phyloP scores from a whole-genome alignment of 2,113 vertebrate genomes.

The Xyliphius kryptos region DNA sequence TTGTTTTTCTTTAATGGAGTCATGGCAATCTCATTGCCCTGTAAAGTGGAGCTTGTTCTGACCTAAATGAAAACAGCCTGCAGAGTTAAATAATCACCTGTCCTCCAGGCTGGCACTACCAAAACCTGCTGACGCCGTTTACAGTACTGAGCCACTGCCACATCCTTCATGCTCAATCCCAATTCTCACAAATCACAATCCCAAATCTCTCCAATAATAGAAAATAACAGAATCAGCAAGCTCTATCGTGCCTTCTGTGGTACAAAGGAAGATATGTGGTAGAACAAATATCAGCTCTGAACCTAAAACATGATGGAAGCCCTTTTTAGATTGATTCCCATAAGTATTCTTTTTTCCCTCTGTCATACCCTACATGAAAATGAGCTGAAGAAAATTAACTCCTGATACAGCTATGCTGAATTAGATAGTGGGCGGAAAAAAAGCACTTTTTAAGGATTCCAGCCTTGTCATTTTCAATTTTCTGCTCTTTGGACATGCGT shows the following conservation, averaged over 20 bases:
- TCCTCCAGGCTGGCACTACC: conserved; percentile 34
- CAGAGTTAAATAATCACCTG: conserved; percentile 44
- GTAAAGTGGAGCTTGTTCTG: conserved; percentile 45
- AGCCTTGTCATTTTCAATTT: conserved; percentile 99
- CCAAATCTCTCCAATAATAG: too few relatives aligned
- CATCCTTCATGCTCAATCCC: conserved; percentile 31
- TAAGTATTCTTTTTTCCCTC: conserved; percentile 59
- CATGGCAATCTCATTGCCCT: conserved; percentile 40
- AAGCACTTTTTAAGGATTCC: conserved; percentile 98
- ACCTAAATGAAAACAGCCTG: conserved; percentile 49
- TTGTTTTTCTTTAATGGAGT: conserved; percentile 48
- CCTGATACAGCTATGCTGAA: conserved; percentile 73
- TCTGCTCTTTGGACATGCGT: conserved; percentile 99
- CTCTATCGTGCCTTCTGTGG: conserved; percentile 48
- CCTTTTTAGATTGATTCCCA: too few relatives aligned
- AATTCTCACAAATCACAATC: too few relatives aligned
- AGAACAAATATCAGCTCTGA: too few relatives aligned
- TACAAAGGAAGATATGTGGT: too few relatives aligned
- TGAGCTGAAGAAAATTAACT: conserved; percentile 76
- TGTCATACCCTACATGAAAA: conserved; percentile 72
- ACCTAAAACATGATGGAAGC: too few relatives aligned
- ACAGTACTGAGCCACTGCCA: conserved; percentile 1
- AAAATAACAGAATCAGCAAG: conserved; percentile 43
- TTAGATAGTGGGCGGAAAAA: conserved; percentile 71
- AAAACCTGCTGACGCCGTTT: conserved; percentile 30